Percentiles rank a stretch among this genome's conserved stretches.
These are phyloP conservation scores for Callyntrura sp. DNA, from an alignment of 2,888 invertebrate genomes.

Conservation along the genomic window DNA sequence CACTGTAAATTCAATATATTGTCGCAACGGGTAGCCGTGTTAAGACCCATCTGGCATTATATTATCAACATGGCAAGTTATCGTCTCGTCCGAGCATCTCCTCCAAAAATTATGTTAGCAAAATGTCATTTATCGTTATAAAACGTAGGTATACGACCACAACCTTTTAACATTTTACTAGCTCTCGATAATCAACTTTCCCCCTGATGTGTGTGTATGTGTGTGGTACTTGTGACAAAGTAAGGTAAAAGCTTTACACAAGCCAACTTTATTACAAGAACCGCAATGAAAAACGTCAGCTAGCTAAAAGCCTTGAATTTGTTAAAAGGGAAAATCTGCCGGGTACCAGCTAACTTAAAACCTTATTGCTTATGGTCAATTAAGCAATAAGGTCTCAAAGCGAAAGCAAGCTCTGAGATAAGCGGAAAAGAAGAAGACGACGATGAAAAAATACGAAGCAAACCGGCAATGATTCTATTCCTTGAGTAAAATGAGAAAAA, in stretches of 20 bases:
- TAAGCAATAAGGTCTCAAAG: slow-evolving; percentile 61
- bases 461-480: neutral
- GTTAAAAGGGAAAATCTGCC: neutral
- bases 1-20: too few relatives aligned
- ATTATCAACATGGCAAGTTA: too few relatives aligned
- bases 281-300: neutral
- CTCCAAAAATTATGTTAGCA: neutral
- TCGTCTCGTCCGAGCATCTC: too few relatives aligned
- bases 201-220: too few relatives aligned
- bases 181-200: neutral
- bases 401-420: neutral
- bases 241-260: neutral
- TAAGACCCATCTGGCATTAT: too few relatives aligned
- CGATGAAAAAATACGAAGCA: too few relatives aligned
- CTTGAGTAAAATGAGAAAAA: slow-evolving; percentile 26
- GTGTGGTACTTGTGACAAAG: neutral
- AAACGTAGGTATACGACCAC: too few relatives aligned
- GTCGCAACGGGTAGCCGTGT: too few relatives aligned
- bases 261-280: neutral
- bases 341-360: slow-evolving; percentile 21
- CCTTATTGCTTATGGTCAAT: slow-evolving; percentile 54
- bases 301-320: neutral
- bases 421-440: neutral
- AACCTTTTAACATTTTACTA: neutral
- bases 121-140: neutral